Conservation (phyloP, 2,113 vertebrate genomes). For the Tachysurus vachellii region DNA sequence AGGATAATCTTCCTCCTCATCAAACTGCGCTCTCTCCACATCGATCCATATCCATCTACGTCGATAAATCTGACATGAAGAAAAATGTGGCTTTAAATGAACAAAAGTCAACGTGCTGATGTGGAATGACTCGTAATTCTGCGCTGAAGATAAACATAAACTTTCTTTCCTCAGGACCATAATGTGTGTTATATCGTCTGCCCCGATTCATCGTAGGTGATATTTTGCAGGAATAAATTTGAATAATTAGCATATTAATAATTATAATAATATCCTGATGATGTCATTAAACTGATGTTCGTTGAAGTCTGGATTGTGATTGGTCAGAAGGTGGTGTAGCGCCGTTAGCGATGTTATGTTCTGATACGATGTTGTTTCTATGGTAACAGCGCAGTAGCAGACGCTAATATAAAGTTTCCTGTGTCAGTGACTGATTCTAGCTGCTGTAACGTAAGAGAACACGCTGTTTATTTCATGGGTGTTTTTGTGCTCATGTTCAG, state of each 20-base stretch:
- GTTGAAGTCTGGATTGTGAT: not conserved
- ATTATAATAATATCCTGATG: not conserved
- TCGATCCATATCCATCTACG: conserved; percentile 9
- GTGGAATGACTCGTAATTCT: conserved; percentile 5
- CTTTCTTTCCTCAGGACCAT: too few species aligned
- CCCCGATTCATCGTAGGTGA: not conserved
- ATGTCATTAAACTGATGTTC: not conserved
- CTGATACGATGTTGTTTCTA: not conserved
- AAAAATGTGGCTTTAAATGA: conserved; percentile 19
- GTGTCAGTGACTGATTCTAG: not conserved
- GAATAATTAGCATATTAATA: not conserved
- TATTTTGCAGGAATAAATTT: not conserved
- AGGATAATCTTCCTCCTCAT: conserved; percentile 22
- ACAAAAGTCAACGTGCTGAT: conserved; percentile 3
- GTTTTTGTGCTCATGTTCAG: not conserved
- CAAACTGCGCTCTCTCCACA: not conserved
- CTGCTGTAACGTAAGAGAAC: not conserved
- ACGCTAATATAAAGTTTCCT: not conserved
- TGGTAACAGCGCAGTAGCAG: not conserved
- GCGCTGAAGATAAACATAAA: not conserved
- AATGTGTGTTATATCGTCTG: not conserved
- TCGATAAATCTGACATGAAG: conserved; percentile 19
- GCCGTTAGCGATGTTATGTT: not conserved
- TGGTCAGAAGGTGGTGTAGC: not conserved
- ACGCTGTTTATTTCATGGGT: not conserved